Conservation (phyloP, 2,113 vertebrate genomes). For the Emydocephalus ijimae region DNA sequence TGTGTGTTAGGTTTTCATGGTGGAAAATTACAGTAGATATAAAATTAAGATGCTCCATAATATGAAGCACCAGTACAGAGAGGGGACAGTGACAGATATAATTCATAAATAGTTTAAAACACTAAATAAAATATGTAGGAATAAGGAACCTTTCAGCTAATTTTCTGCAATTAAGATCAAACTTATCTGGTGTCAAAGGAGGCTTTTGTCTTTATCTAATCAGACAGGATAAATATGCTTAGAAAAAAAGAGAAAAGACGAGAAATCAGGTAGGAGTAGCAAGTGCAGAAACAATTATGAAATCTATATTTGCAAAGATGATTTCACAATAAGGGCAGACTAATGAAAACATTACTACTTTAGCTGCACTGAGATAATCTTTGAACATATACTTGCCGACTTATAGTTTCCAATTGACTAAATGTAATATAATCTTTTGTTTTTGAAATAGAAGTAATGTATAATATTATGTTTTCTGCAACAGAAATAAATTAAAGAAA, state of each 20-base stretch:
- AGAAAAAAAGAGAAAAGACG: background rate
- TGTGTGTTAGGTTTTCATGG: background rate
- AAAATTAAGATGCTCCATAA: background rate
- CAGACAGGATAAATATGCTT: background rate
- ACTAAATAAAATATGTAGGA: background rate
- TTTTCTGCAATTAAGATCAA: background rate
- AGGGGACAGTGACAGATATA: background rate
- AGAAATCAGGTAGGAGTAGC: background rate
- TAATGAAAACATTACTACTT: conserved; percentile 32
- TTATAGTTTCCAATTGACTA: conserved; percentile 57
- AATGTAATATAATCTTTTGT: conserved; percentile 58
- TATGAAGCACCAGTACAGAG: background rate
- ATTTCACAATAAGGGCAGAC: background rate
- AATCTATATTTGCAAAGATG: background rate
- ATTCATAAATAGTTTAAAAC: background rate
- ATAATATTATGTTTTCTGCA: conserved; percentile 66
- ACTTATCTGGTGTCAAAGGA: background rate
- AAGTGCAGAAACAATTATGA: background rate
- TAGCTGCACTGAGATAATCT: conserved; percentile 46
- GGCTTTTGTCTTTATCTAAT: background rate
- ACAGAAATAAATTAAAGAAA: conserved; percentile 67
- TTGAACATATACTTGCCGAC: conserved; percentile 41
- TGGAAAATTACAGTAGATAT: background rate
- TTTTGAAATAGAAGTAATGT: conserved; percentile 66
- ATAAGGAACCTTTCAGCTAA: background rate